Conservation (phyloP, 2,888 invertebrate species). For the Oscheius sp. region DNA sequence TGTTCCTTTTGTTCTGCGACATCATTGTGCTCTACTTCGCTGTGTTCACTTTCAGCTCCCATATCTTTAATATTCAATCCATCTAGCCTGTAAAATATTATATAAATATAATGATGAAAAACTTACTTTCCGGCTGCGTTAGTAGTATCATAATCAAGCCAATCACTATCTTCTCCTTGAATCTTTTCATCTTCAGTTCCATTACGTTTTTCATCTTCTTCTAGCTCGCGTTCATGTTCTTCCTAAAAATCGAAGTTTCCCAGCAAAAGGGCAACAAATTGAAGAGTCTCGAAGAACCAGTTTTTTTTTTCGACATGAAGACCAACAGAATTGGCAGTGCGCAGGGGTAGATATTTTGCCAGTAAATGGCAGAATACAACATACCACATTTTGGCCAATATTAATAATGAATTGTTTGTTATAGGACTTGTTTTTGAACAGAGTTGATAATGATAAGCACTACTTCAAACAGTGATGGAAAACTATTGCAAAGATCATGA, state of each 20-base stretch:
- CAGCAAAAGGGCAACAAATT: too few relatives aligned
- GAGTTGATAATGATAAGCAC: too few relatives aligned
- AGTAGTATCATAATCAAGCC: slow-evolving; percentile 54
- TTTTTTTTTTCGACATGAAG: too few relatives aligned
- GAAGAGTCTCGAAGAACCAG: background rate
- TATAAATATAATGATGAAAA: background rate
- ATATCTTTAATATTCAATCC: slow-evolving; percentile 58
- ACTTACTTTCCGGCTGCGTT: slow-evolving; percentile 34
- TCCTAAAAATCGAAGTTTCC: slow-evolving; percentile 39
- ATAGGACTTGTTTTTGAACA: too few relatives aligned
- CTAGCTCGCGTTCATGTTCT: slow-evolving; percentile 46
- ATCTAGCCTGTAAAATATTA: slow-evolving; percentile 47
- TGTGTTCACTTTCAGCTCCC: slow-evolving; percentile 48
- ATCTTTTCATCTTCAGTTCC: slow-evolving; percentile 30
- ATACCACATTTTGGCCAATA: too few relatives aligned
- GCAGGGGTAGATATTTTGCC: too few relatives aligned
- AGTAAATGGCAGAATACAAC: too few relatives aligned
- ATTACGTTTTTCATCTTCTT: slow-evolving; percentile 35
- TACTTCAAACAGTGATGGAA: too few relatives aligned
- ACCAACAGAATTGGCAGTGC: too few relatives aligned
- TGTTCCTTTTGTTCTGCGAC: slow-evolving; percentile 48
- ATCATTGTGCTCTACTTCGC: slow-evolving; percentile 45
- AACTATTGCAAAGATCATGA: background rate
- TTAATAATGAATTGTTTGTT: too few relatives aligned
- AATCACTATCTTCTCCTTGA: slow-evolving; percentile 56